These are phyloP conservation scores for Mohoua ochrocephala DNA, from an alignment of 2,113 vertebrate species.

Conservation along the genomic window DNA sequence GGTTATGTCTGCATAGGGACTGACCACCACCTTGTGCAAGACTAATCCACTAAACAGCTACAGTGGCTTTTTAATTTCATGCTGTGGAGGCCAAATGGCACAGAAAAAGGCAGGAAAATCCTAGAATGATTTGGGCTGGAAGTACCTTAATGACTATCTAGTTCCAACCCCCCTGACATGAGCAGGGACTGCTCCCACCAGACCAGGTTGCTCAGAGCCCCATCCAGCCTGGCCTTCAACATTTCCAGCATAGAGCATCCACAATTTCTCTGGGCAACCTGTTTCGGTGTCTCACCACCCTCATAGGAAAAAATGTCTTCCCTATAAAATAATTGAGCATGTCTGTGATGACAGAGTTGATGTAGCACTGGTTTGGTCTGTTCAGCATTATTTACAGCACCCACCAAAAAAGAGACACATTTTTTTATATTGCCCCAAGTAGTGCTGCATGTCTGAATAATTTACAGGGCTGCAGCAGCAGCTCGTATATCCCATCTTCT, in stretches of 20 bases:
- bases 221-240: not conserved
- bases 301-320: not conserved
- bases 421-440: not conserved
- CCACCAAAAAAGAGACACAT: not conserved
- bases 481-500: not conserved
- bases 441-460: not conserved
- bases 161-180: rapidly evolving
- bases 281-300: not conserved
- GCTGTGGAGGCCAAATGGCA: not conserved
- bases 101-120: not conserved
- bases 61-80: not conserved
- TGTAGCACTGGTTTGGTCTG: rapidly evolving
- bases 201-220: not conserved
- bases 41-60: not conserved
- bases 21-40: not conserved
- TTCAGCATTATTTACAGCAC: not conserved
- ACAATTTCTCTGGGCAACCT: not conserved
- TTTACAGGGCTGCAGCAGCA: not conserved
- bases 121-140: not conserved
- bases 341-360: not conserved
- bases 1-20: not conserved
- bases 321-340: not conserved
- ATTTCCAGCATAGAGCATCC: not conserved
- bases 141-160: not conserved
- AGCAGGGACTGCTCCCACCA: not conserved